phyloP scores from a whole-genome alignment of 2,888 invertebrate species.

The Alitta virens region DNA sequence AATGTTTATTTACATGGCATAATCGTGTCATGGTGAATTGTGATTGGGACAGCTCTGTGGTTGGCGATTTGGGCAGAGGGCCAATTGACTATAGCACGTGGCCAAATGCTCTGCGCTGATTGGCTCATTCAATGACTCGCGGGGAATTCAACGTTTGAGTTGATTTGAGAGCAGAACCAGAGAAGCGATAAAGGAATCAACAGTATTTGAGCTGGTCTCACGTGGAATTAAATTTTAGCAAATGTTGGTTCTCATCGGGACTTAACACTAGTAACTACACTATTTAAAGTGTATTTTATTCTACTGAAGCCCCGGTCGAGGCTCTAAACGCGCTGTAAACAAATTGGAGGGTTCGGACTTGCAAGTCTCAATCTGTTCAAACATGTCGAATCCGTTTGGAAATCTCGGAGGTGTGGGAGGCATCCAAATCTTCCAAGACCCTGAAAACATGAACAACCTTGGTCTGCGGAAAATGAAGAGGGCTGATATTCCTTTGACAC shows the following conservation, averaged over 20 bases:
- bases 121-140: conserved; percentile 39
- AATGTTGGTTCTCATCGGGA: background rate
- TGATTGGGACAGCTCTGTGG: too few relatives aligned
- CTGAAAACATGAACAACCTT: conserved; percentile 35
- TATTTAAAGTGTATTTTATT: background rate
- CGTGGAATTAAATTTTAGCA: background rate
- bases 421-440: conserved; percentile 27
- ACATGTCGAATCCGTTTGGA: conserved; percentile 12
- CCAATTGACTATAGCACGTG: conserved; percentile 1
- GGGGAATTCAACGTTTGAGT: conserved; percentile 39
- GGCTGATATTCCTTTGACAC: conserved; percentile 17
- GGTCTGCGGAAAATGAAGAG: conserved; percentile 30
- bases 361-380: conserved; percentile 3
- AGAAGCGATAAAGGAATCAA: too few relatives aligned
- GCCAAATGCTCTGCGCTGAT: conserved; percentile 33
- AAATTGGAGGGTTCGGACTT: background rate
- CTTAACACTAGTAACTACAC: background rate
- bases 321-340: too few relatives aligned
- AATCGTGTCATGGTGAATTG: too few relatives aligned
- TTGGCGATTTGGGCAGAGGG: too few relatives aligned
- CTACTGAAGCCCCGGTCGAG: too few relatives aligned
- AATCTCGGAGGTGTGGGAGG: conserved; percentile 10
- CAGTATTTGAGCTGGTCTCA: background rate
- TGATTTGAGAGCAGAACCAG: too few relatives aligned
- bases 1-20: too few relatives aligned